Evolutionary conservation across 1,140 invertebrate species (phyloP), one percentile per base, ranked within the genome.

Genomic region (Neodiprion virginianus): DNA sequence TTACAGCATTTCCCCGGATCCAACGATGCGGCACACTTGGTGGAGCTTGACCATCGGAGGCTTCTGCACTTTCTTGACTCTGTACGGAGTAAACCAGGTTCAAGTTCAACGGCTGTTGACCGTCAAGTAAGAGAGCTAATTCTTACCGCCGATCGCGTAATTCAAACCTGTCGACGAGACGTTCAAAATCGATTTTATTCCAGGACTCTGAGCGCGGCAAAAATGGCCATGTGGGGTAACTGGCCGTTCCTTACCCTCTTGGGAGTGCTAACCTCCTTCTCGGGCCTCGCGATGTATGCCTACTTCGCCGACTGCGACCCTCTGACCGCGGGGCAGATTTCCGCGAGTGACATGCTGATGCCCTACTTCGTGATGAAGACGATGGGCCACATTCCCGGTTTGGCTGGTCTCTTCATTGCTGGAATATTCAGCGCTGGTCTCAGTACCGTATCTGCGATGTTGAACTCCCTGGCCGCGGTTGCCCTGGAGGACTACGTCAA

Each of bases 401-500:
- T 96, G 11, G 88, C 93, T 1, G 95, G 95, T 7, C 83, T 96
- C 7, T 95, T 96, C 85, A 92, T 95, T 0, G 92, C 94, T 72
- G 90, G 94, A 47, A 92, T 96, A 61, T 95, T 95, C 77, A 94
- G 92, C 79, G 95, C 94, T 0, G 92, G 94, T 0, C 87, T 96
- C 1, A 95, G 94, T 50, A 95, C 95, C 0, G 91, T 96, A 49
- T 96, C 94, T 0, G 94, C 95, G 2, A 90, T 93, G 28, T 88
- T 95, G 53, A 96, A 96, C 83, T 94, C 94, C 11, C 86, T 96
- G n/a, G 93, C 95, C n/a, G 94, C 95, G 11, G 94, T 96, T n/a
- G 94, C 94, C 1, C 89, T 95, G 69, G 92, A 95, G 79, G 95
- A 96, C 86, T 94, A 94, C 80, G 85, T 93, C 3, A 91, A 92